Evolutionary conservation across 2,888 invertebrate genomes (phyloP), one percentile per base, ranked within the genome.

Genomic region (Diabrotica balteata): DNA sequence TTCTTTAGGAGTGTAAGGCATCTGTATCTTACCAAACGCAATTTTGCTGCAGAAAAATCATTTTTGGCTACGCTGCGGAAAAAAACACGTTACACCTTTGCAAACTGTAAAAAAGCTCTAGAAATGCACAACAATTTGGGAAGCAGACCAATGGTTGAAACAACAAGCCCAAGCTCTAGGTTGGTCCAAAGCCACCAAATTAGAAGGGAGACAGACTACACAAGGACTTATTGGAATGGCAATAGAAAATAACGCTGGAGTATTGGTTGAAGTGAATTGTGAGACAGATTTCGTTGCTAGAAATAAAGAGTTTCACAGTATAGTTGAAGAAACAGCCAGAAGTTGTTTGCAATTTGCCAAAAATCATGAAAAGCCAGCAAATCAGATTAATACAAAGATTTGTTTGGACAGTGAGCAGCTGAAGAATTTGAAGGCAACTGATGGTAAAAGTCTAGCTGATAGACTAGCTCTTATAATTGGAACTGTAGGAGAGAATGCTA

Each of bases 281-380:
- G 98, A 99, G 85, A 99, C 98, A 9, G 99, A 99, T 85, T 99
- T 99, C 87, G 98, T 99, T 5, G 95, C 98, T 0, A 90, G 92
- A 74, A 98, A 98, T 86, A 91, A 93, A 50, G 91, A 94, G 75
- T 99, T 99, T 82, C 91, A 92, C 63, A 88, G 89, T 64, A 89
- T 98, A 83, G 93, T 95, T 6, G 90, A 92, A 76, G 88, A 90
- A 72, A 89, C 92, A 0, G 87, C 92, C 0, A 81, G 86, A 49
- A 88, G 92, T 5, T 92, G 93, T 79, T 86, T 91, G 44, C 88
- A 90, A 73, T 90, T 90, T 80, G 86, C 88, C 43, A 85, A 88
- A 66, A 88, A 87, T 80, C 80, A 79, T 51, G 75, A 74, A 42
- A 76, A 74, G 53, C 68, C 72, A 42, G 68, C 72, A 58, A 87